phyloP scores from a whole-genome alignment of 2,113 vertebrate genomes.

The Symphodus melops region DNA sequence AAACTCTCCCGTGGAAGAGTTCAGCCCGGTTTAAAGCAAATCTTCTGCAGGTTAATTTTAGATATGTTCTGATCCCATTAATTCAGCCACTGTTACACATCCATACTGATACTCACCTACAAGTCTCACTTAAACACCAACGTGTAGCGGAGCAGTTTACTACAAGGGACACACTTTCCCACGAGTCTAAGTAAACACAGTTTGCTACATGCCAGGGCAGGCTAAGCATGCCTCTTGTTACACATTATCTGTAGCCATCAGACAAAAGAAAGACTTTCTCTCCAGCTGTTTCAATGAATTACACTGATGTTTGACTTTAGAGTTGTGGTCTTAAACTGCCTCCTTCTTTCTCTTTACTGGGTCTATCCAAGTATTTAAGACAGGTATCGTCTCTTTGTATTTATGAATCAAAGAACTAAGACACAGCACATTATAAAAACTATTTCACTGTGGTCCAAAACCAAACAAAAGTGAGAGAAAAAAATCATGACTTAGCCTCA shows the following conservation, averaged over 20 bases:
- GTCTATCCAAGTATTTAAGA: background rate
- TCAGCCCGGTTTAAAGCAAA: no score
- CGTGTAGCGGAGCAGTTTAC: no score
- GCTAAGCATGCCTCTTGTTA: background rate
- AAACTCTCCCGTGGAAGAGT: no score
- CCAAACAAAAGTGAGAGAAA: conserved; percentile 3
- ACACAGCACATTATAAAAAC: background rate
- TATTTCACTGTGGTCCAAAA: background rate
- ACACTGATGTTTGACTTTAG: background rate
- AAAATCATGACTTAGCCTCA: conserved; percentile 15
- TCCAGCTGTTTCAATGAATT: background rate
- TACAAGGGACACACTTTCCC: no score
- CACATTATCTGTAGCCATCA: background rate
- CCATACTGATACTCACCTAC: no score
- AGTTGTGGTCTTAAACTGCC: background rate
- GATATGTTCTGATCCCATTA: no score
- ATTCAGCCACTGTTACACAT: no score
- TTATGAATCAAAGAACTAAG: background rate
- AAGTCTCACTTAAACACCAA: no score
- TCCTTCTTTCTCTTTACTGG: background rate
- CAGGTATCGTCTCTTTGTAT: background rate
- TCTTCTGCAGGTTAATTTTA: no score
- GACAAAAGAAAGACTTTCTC: background rate
- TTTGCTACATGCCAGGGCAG: no score
- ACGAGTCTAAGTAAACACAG: no score